phyloP scores from a whole-genome alignment of 2,888 invertebrate genomes.

The Hydropsyche betteni region DNA sequence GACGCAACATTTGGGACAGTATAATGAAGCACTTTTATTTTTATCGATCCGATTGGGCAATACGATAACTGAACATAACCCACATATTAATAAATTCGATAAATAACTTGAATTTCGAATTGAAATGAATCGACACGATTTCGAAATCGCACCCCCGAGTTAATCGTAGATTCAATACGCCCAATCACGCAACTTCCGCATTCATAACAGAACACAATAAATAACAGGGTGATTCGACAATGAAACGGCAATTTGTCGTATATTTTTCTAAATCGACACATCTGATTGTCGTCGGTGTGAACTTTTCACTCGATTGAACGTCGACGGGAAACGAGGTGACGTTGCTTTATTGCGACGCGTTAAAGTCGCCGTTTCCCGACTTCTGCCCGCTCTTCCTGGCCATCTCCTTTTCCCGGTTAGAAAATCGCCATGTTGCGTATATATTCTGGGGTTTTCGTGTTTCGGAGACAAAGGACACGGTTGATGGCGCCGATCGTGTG shows the following conservation, averaged over 20 bases:
- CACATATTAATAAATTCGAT: too few relatives aligned
- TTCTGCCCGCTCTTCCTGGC: background rate
- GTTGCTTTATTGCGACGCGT: slow-evolving; percentile 45
- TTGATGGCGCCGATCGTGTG: slow-evolving; percentile 43
- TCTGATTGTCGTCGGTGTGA: slow-evolving; percentile 9
- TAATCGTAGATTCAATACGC: too few relatives aligned
- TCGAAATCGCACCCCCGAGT: too few relatives aligned
- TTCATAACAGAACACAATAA: background rate
- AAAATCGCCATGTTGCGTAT: background rate
- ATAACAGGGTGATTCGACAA: background rate
- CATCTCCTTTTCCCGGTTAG: slow-evolving; percentile 41
- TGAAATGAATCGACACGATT: too few relatives aligned
- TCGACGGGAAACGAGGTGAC: slow-evolving; percentile 46
- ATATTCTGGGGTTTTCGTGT: background rate
- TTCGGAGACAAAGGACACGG: slow-evolving; percentile 40
- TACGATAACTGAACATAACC: too few relatives aligned
- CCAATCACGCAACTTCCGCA: too few relatives aligned
- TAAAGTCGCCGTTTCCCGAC: slow-evolving; percentile 43
- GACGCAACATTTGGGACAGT: background rate
- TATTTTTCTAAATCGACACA: background rate
- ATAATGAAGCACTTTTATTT: background rate
- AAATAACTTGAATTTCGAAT: too few relatives aligned
- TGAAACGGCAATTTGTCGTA: background rate
- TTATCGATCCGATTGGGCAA: too few relatives aligned
- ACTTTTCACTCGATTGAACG: background rate